These are phyloP conservation scores for Augochlorella aurata DNA, from an alignment of 2,888 invertebrate species.

Conservation along the genomic window DNA sequence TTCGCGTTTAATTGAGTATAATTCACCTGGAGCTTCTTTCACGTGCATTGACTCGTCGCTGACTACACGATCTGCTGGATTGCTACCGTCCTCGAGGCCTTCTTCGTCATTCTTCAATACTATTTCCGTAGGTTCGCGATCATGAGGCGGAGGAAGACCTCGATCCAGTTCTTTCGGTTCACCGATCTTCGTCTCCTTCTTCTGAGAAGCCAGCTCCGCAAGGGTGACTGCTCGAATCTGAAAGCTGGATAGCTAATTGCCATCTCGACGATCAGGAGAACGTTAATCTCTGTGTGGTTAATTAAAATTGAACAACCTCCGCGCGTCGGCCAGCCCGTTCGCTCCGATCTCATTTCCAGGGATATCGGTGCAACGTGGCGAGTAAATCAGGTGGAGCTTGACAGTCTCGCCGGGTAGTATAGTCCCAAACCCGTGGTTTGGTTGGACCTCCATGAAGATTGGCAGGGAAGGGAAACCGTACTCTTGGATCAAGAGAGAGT, in stretches of 20 bases:
- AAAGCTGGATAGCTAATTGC: conserved; percentile 11
- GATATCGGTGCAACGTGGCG: conserved; percentile 48
- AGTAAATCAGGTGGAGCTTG: conserved; percentile 51
- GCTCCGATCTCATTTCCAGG: conserved; percentile 48
- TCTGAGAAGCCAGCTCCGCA: conserved; percentile 34
- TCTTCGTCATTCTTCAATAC: too few species aligned
- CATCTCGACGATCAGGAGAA: neutral
- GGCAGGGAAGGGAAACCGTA: conserved; percentile 50
- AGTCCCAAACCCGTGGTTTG: conserved; percentile 55
- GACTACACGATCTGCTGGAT: neutral
- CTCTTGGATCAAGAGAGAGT: conserved; percentile 43
- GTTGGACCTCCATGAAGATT: conserved; percentile 48
- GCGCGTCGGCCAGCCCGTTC: conserved; percentile 34
- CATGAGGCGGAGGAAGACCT: neutral
- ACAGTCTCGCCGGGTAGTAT: conserved; percentile 58
- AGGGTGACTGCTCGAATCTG: conserved; percentile 17
- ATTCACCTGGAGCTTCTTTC: neutral
- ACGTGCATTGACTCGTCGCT: neutral
- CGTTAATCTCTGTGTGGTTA: neutral
- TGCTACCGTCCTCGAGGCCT: neutral
- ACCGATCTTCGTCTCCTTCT: neutral
- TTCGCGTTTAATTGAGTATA: neutral
- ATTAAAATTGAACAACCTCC: conserved; percentile 35
- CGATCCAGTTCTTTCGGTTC: conserved; percentile 9
- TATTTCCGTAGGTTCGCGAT: neutral